phyloP scores from a whole-genome alignment of 1,140 invertebrate genomes.

The Atopsyche davidsoni region DNA sequence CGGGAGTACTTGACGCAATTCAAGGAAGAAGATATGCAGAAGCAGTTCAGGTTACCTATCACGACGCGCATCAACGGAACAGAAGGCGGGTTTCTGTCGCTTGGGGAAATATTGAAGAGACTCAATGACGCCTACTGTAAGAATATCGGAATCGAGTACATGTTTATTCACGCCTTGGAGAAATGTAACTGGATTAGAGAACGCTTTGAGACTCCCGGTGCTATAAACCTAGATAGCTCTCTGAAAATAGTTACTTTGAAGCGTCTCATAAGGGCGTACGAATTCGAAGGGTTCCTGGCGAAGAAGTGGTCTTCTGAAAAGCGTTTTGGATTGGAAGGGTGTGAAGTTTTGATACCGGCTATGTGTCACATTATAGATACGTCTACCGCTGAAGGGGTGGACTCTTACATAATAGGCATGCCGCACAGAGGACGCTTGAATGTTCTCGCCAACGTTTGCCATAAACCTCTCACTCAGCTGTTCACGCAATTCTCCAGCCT shows the following conservation, averaged over 20 bases:
- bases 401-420: slow-evolving; percentile 99
- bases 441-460: slow-evolving; percentile 96
- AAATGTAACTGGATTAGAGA: slow-evolving; percentile 98
- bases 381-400: slow-evolving; percentile 91
- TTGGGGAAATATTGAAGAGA: slow-evolving; percentile 84
- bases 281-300: slow-evolving; percentile 96
- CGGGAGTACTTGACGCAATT: no score
- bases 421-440: slow-evolving; percentile 97
- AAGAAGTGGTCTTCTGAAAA: slow-evolving; percentile 99
- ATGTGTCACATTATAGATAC: slow-evolving; percentile 98
- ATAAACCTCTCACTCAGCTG: slow-evolving; percentile 95
- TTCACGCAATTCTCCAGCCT: slow-evolving; percentile 97
- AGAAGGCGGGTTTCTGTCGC: slow-evolving; percentile 49
- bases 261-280: slow-evolving; percentile 81
- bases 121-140: slow-evolving; percentile 86
- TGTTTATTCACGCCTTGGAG: slow-evolving; percentile 98
- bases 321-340: slow-evolving; percentile 96
- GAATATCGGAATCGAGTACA: slow-evolving; percentile 96
- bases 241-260: slow-evolving; percentile 92
- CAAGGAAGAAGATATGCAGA: no score
- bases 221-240: slow-evolving; percentile 81
- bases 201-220: slow-evolving; percentile 91
- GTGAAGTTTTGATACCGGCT: slow-evolving; percentile 97
- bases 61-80: slow-evolving; percentile 47
- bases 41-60: no score